Evolutionary conservation across 2,797 vertebrate genomes (phyloP).

Genomic region (Myripristis jacobus): DNA sequence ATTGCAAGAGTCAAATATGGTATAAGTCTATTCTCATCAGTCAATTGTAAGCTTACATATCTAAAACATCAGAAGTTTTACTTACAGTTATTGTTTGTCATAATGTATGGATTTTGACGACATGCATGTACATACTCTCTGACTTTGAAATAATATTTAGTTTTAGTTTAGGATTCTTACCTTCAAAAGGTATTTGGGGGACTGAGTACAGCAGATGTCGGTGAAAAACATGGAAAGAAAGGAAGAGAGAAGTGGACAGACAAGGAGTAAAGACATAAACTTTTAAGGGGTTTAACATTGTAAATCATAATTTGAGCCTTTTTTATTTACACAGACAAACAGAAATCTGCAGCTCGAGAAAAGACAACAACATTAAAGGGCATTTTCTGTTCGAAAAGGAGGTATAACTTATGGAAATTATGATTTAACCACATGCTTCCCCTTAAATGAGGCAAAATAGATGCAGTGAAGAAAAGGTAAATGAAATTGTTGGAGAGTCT

Average conservation of each 20-base stretch:
- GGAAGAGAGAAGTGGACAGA: constrained; percentile 67
- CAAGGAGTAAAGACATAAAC: constrained; percentile 56
- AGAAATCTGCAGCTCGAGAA: neutral
- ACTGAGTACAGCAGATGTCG: constrained; percentile 81
- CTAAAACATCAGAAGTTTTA: neutral
- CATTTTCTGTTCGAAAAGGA: constrained; percentile 12
- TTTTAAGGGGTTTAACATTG: constrained; percentile 35
- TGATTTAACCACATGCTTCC: constrained; percentile 32
- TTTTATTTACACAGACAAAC: constrained; percentile 3
- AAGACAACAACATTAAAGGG: neutral
- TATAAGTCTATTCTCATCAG: constrained; percentile 1
- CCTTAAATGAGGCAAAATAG: constrained; percentile 40
- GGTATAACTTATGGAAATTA: constrained; percentile 20
- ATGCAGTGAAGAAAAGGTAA: constrained; percentile 10
- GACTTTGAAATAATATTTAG: constrained; percentile 22
- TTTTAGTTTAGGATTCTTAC: constrained; percentile 76
- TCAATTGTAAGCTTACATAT: neutral
- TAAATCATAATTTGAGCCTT: constrained; percentile 32
- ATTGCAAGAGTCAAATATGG: constrained; percentile 31
- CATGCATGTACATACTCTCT: constrained; percentile 4
- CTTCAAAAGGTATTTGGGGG: constrained; percentile 88
- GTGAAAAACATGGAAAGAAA: constrained; percentile 65
- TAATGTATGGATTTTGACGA: constrained; percentile 9
- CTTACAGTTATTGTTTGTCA: constrained; percentile 19
- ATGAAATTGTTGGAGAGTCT: neutral